These are phyloP conservation scores for Cyclina sinensis DNA, from an alignment of 1,140 invertebrate species.

Conservation along the genomic window DNA sequence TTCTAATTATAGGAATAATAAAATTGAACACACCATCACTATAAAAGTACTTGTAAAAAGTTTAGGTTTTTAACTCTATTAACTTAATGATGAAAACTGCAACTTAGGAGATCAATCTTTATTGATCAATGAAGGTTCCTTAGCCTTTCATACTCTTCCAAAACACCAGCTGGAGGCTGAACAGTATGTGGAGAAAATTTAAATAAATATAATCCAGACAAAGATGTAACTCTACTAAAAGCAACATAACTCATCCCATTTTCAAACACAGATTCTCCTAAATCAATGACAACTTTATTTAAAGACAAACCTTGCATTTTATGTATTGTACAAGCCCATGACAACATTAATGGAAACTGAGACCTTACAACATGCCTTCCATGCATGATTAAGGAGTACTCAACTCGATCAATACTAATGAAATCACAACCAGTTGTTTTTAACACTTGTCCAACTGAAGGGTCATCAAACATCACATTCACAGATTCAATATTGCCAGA, in stretches of 20 bases:
- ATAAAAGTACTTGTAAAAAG: background rate
- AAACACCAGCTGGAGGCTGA: background rate
- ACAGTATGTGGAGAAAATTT: conserved; percentile 40
- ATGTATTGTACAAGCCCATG: conserved; percentile 69
- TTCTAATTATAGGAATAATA: background rate
- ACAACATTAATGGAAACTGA: conserved; percentile 70
- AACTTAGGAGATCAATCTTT: background rate
- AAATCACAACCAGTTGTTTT: conserved; percentile 12
- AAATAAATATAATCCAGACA: conserved; percentile 54
- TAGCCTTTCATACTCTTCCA: conserved; percentile 26
- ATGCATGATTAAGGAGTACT: conserved; percentile 40
- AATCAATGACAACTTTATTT: conserved; percentile 55
- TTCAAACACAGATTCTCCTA: conserved; percentile 65
- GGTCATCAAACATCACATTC: conserved; percentile 68
- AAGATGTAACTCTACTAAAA: conserved; percentile 60
- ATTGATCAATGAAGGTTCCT: background rate
- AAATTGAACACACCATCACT: background rate
- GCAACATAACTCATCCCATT: conserved; percentile 71
- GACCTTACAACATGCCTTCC: conserved; percentile 51
- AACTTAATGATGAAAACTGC: no score
- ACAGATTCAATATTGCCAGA: conserved; percentile 5
- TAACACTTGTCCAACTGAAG: conserved; percentile 55
- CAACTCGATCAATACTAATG: conserved; percentile 56
- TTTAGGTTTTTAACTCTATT: background rate
- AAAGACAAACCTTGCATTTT: conserved; percentile 71